Base-by-base conservation (phyloP, 2,113 vertebrate species). In the Rhadina sibilatrix region DNA sequence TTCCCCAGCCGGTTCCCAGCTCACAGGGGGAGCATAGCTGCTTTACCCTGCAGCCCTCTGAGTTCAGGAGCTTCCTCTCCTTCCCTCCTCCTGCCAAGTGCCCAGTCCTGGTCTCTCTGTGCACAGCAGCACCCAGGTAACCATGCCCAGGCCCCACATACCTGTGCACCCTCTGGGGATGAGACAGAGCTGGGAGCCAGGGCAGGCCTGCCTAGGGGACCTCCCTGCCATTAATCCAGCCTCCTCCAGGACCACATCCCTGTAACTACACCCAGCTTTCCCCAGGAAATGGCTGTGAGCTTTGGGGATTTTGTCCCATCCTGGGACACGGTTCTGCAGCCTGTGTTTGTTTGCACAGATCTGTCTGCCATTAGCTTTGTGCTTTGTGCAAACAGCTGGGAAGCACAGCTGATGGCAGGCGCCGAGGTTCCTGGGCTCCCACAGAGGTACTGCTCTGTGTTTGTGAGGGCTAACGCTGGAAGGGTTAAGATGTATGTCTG, bases 401-500 rank as follows among this genome's bases (percentile, higher is more conserved):
- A 40, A 75, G 56, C 42, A 56, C 24, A 38, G 90, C 46, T 56
- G 81, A 46, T 12, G 89, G 90, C 72, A 83, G 81, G 6, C 7
- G 0, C 2, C 1, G 37, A 61, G 47, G 44, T 4, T 69, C 44
- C 72, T 53, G 61, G 59, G 59, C 75, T 66, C 14, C 25, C 87
- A 57, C 76, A 59, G 83, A 61, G 68, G 28, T 7, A 11, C 28
- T 40, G 6, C 1, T 3, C 87, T 46, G 47, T 1, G 11, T 75
- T 95, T 54, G 5, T 1, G 2, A 64, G 71, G 44, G 35, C 21
- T 65, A 15, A 65, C 0, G 0, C 63, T 25, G 16, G n/a, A 95
- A 94, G 93, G 96, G 89, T 93, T 93, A 95, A 96, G 65, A 92
- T 16, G 21, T 40, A 5, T 4, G 71, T 47, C 92, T 90, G 79